These are phyloP conservation scores for Trichonephila clavipes DNA, from an alignment of 1,140 invertebrate genomes.

Conservation along the genomic window DNA sequence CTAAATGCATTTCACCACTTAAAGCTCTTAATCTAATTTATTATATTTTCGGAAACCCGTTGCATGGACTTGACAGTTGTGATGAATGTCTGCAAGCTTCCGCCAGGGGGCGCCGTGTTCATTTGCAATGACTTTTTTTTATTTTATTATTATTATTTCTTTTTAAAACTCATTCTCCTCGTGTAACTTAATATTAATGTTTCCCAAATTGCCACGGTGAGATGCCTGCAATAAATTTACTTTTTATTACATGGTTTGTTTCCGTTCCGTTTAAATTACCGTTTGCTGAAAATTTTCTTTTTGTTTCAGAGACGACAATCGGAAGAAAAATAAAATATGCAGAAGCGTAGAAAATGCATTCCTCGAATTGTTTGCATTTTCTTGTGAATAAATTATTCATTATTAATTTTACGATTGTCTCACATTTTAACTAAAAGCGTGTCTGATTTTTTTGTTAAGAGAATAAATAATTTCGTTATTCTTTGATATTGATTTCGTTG, in stretches of 20 bases:
- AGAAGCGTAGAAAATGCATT: background rate
- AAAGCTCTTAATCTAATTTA: conserved; percentile 67
- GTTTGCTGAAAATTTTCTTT: background rate
- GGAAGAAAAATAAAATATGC: background rate
- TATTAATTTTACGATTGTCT: too few relatives aligned
- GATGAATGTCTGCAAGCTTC: conserved; percentile 45
- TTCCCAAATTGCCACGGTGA: conserved; percentile 38
- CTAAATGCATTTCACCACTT: conserved; percentile 62
- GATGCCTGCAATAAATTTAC: background rate
- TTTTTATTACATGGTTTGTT: background rate
- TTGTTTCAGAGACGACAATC: too few relatives aligned
- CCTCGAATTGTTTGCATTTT: background rate
- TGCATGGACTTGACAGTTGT: conserved; percentile 42
- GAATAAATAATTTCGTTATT: too few relatives aligned
- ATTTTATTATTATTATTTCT: background rate
- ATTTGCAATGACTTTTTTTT: background rate
- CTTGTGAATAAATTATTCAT: background rate
- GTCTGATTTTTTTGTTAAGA: too few relatives aligned
- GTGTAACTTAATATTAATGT: conserved; percentile 55
- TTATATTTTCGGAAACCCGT: conserved; percentile 33
- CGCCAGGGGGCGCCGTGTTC: conserved; percentile 43
- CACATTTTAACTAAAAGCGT: too few relatives aligned
- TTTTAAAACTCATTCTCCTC: background rate
- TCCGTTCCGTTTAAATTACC: background rate
- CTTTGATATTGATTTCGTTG: too few relatives aligned